phyloP scores from a whole-genome alignment of 1,140 invertebrate genomes.

The Cydia amplana region DNA sequence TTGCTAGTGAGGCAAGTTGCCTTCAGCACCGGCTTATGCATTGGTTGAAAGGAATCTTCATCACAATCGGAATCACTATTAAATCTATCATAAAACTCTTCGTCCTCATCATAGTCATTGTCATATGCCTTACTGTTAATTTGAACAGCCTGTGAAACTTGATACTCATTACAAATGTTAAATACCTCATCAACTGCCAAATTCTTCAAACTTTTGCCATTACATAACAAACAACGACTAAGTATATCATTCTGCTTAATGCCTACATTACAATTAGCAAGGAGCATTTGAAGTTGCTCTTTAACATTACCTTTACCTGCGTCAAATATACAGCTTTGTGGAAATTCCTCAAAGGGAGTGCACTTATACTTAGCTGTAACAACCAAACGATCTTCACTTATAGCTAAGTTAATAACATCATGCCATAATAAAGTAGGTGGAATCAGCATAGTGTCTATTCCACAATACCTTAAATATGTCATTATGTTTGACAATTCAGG shows the following conservation, averaged over 20 bases:
- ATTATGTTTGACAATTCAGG: slow-evolving; percentile 53
- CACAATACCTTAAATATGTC: slow-evolving; percentile 66
- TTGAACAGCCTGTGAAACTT: slow-evolving; percentile 35
- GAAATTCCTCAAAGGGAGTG: slow-evolving; percentile 54
- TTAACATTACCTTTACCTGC: slow-evolving; percentile 51
- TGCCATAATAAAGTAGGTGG: slow-evolving; percentile 59
- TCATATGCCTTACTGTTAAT: slow-evolving; percentile 40
- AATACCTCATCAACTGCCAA: slow-evolving; percentile 52
- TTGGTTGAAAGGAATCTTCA: slow-evolving; percentile 47
- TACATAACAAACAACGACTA: slow-evolving; percentile 66
- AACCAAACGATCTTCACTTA: slow-evolving; percentile 60
- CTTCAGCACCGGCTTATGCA: slow-evolving; percentile 35
- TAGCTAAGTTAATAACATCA: slow-evolving; percentile 65
- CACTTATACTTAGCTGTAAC: slow-evolving; percentile 61
- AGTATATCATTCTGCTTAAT: slow-evolving; percentile 56
- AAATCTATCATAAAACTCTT: slow-evolving; percentile 58
- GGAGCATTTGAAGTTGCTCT: slow-evolving; percentile 59
- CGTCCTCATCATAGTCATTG: slow-evolving; percentile 53
- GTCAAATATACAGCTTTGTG: slow-evolving; percentile 66
- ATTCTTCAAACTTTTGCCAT: slow-evolving; percentile 52
- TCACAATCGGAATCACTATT: slow-evolving; percentile 72
- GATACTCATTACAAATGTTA: slow-evolving; percentile 50
- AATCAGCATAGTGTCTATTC: slow-evolving; percentile 60
- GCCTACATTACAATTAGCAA: slow-evolving; percentile 56
- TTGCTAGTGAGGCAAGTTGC: slow-evolving; percentile 54